Percentiles rank a stretch among this genome's conserved stretches.
phyloP scores from a whole-genome alignment of 2,888 invertebrate species.

The Tethea ocularis region DNA sequence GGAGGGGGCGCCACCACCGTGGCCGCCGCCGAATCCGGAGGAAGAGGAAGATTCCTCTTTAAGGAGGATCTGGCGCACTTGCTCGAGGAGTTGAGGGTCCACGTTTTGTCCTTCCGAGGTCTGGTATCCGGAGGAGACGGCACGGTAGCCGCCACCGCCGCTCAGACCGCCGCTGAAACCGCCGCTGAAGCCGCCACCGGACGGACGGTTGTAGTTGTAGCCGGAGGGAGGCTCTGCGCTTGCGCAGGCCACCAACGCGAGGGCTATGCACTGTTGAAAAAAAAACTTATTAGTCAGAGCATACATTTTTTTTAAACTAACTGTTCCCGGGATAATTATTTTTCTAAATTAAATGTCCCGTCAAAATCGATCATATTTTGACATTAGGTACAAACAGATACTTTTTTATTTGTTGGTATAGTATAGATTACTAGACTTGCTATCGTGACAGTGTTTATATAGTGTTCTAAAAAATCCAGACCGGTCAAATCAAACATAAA shows the following conservation, averaged over 20 bases:
- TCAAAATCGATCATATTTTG: no score
- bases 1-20: slow-evolving; percentile 84
- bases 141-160: slow-evolving; percentile 89
- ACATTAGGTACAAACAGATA: no score
- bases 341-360: no score
- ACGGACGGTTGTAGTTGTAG: slow-evolving; percentile 90
- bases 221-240: slow-evolving; percentile 90
- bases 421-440: no score
- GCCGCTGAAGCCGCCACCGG: slow-evolving; percentile 72
- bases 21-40: slow-evolving; percentile 80
- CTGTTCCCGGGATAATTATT: no score
- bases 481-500: background rate
- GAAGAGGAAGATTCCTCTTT: slow-evolving; percentile 89
- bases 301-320: background rate
- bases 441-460: slow-evolving; percentile 4
- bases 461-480: background rate
- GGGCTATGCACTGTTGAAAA: slow-evolving; percentile 90
- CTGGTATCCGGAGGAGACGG: slow-evolving; percentile 90
- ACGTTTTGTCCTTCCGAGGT: slow-evolving; percentile 93
- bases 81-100: slow-evolving; percentile 91
- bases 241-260: slow-evolving; percentile 89
- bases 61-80: slow-evolving; percentile 92
- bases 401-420: no score
- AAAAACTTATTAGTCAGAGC: slow-evolving; percentile 24
- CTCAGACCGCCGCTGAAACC: slow-evolving; percentile 58